A percentile compares a stretch with the other conserved stretches of the same genome.
Evolutionary conservation across 2,113 vertebrate species (phyloP).

Genomic region (Microtus pennsylvanicus): DNA sequence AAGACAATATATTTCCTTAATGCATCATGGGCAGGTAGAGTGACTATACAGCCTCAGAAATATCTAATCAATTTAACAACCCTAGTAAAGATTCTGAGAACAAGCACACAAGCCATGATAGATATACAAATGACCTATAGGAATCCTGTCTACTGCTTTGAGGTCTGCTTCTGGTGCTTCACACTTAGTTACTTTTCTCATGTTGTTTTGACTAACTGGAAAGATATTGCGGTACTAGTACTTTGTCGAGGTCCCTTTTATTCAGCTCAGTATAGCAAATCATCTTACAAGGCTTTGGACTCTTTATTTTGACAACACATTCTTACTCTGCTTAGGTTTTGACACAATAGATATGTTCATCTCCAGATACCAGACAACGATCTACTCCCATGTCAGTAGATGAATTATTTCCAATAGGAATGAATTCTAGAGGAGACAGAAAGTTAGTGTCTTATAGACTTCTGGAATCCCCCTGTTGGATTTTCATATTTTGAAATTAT

Average conservation of each 20-base stretch:
- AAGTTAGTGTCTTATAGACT: background rate
- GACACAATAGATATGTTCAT: background rate
- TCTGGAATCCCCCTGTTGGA: background rate
- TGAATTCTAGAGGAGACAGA: background rate
- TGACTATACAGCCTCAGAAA: background rate
- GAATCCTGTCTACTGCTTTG: background rate
- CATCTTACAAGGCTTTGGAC: background rate
- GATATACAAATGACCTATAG: background rate
- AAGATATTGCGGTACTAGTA: background rate
- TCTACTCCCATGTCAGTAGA: background rate
- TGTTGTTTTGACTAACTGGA: background rate
- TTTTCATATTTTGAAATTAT: background rate
- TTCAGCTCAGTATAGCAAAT: background rate
- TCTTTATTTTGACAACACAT: background rate
- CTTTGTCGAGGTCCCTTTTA: background rate
- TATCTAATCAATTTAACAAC: constrained; percentile 49
- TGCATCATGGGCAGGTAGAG: background rate
- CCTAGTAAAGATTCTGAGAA: background rate
- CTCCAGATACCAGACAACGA: background rate
- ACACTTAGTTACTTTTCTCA: background rate
- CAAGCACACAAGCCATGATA: background rate
- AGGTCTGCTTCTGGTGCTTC: background rate
- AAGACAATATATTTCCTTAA: background rate
- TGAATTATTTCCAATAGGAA: background rate
- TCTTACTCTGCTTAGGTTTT: constrained; percentile 22